Evolutionary conservation across 2,888 invertebrate genomes (phyloP).

Genomic region (Dorcus hopei): DNA sequence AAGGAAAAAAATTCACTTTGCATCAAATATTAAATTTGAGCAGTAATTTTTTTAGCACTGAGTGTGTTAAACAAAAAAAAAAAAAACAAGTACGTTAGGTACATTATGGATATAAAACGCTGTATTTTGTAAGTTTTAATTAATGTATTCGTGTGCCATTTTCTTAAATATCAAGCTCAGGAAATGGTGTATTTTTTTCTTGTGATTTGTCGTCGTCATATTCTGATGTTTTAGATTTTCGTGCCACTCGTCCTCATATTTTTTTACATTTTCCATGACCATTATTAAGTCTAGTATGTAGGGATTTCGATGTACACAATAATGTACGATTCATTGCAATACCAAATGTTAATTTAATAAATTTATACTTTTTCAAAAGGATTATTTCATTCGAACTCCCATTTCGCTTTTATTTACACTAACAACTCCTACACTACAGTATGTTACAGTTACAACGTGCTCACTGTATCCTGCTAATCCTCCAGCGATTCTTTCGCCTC

Average conservation of each 20-base stretch:
- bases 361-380: background rate
- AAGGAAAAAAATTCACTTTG: too few species aligned
- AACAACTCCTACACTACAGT: background rate
- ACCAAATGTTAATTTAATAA: conserved; percentile 1
- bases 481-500: conserved; percentile 4
- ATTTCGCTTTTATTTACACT: background rate
- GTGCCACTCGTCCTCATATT: conserved; percentile 9
- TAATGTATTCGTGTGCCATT: background rate
- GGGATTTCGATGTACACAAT: conserved; percentile 6
- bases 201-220: conserved; percentile 5
- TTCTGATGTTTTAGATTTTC: conserved; percentile 11
- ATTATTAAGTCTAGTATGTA: conserved; percentile 12
- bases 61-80: too few species aligned
- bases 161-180: background rate
- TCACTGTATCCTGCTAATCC: background rate
- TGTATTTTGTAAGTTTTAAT: conserved; percentile 3
- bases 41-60: too few species aligned
- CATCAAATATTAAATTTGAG: too few species aligned
- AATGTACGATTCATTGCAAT: conserved; percentile 5
- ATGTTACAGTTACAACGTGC: background rate
- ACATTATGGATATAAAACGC: background rate
- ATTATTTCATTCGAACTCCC: background rate
- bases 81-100: too few species aligned
- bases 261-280: conserved; percentile 17
- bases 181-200: background rate